Conservation (phyloP, 2,113 vertebrate species). For the Acinonyx jubatus region DNA sequence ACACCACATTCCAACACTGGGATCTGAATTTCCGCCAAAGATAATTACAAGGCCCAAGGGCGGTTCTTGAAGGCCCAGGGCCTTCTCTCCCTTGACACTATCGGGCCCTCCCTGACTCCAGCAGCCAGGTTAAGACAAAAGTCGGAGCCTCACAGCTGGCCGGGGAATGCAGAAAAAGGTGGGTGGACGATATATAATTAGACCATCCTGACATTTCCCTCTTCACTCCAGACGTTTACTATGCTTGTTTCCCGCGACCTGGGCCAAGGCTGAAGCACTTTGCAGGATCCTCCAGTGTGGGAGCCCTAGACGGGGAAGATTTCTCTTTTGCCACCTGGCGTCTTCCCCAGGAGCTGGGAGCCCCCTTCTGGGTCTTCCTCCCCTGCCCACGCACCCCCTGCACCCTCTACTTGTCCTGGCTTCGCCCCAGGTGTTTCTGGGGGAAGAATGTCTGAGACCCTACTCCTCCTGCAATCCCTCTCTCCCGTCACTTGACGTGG, state of each 20-base stretch:
- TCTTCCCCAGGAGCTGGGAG: not conserved
- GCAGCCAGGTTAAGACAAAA: not conserved
- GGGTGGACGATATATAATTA: not conserved
- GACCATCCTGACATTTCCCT: not conserved
- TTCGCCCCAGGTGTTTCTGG: not conserved
- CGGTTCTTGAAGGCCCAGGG: accelerated
- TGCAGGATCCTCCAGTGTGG: not conserved
- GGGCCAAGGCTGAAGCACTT: not conserved
- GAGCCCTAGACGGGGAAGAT: not conserved
- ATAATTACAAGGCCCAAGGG: not conserved
- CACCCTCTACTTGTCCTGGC: not conserved
- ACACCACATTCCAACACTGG: not conserved
- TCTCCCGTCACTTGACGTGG: not conserved
- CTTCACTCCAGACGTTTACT: not conserved
- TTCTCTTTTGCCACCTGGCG: not conserved
- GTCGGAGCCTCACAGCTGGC: not conserved
- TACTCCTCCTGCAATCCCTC: too few relatives aligned
- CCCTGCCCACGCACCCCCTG: not conserved
- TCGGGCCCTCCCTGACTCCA: not conserved
- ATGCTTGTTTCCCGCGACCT: not conserved
- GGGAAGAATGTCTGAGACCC: not conserved
- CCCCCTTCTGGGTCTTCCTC: not conserved
- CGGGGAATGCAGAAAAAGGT: not conserved
- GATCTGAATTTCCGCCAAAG: not conserved
- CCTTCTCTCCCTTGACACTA: not conserved